Percentiles rank a stretch among this genome's conserved stretches.
These are phyloP conservation scores for Delia radicum DNA, from an alignment of 1,140 invertebrate species.

Conservation along the genomic window DNA sequence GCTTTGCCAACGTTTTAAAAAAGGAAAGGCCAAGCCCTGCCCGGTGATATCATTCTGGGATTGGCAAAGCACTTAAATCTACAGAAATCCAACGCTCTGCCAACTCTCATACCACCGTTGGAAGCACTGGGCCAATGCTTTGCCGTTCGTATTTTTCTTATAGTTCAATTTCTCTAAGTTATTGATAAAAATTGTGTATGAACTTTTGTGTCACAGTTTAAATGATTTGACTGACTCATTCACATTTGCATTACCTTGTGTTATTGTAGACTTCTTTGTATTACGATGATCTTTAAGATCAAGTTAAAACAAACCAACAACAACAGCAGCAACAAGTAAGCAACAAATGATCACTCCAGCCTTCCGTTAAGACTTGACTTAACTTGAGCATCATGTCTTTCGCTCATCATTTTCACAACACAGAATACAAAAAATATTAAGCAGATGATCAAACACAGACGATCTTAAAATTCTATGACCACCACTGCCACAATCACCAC, in stretches of 20 bases:
- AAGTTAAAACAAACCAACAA: conserved; percentile 13
- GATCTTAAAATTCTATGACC: conserved; percentile 56
- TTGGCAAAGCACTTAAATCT: no score
- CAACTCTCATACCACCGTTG: no score
- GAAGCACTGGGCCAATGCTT: no score
- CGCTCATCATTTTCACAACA: conserved; percentile 52
- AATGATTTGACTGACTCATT: background rate
- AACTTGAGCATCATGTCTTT: conserved; percentile 40
- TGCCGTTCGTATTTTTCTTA: no score
- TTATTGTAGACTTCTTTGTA: background rate
- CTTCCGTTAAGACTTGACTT: background rate
- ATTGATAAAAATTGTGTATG: no score
- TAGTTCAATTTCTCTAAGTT: no score
- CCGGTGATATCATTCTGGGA: no score
- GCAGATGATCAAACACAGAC: conserved; percentile 56
- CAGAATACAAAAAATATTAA: conserved; percentile 37
- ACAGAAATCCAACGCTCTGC: no score
- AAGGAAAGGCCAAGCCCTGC: no score
- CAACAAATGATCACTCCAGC: background rate
- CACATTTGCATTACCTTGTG: background rate
- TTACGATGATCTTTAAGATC: background rate
- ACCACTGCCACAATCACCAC: conserved; percentile 24
- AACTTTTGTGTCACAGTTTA: no score
- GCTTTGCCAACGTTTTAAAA: no score
- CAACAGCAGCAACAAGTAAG: no score